Evolutionary conservation across 2,888 invertebrate genomes (phyloP).

Genomic region (Papilio protenor): DNA sequence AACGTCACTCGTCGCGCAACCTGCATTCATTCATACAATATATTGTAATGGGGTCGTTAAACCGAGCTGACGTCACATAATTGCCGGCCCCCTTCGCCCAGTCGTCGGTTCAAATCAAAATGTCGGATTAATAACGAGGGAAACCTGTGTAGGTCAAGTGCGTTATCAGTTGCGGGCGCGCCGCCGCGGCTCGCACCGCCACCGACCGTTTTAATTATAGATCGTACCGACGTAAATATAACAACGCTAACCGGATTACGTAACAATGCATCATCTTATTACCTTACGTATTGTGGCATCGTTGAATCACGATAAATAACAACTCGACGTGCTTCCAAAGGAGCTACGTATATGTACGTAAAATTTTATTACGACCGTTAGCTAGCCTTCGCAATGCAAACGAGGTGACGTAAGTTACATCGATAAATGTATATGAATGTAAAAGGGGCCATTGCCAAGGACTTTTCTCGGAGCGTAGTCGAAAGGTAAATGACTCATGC

Average conservation of each 20-base stretch:
- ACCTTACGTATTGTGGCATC: constrained; percentile 34
- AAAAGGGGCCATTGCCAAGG: constrained; percentile 80
- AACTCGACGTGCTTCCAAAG: constrained; percentile 31
- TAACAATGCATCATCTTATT: constrained; percentile 41
- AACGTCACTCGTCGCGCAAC: constrained; percentile 78
- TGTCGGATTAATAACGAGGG: constrained; percentile 82
- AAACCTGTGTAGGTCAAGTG: constrained; percentile 82
- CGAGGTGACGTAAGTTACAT: constrained; percentile 67
- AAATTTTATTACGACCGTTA: constrained; percentile 57
- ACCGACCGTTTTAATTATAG: constrained; percentile 40
- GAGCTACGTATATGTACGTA: constrained; percentile 47
- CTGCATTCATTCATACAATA: constrained; percentile 83
- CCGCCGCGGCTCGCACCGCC: constrained; percentile 24
- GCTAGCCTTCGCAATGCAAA: constrained; percentile 67
- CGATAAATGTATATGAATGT: constrained; percentile 71
- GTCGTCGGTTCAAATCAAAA: constrained; percentile 80
- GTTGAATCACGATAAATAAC: constrained; percentile 40
- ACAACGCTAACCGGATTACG: constrained; percentile 36
- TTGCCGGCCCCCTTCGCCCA: constrained; percentile 79
- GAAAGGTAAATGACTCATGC: constrained; percentile 75
- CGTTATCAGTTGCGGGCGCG: constrained; percentile 63
- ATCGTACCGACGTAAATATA: constrained; percentile 40
- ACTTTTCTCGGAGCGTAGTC: constrained; percentile 67
- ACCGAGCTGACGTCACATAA: constrained; percentile 82
- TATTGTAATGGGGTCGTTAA: constrained; percentile 84